Evolutionary conservation across 1,140 invertebrate species (phyloP), one percentile per base, ranked within the genome.

Genomic region (Aphaenogaster ashmeadi): DNA sequence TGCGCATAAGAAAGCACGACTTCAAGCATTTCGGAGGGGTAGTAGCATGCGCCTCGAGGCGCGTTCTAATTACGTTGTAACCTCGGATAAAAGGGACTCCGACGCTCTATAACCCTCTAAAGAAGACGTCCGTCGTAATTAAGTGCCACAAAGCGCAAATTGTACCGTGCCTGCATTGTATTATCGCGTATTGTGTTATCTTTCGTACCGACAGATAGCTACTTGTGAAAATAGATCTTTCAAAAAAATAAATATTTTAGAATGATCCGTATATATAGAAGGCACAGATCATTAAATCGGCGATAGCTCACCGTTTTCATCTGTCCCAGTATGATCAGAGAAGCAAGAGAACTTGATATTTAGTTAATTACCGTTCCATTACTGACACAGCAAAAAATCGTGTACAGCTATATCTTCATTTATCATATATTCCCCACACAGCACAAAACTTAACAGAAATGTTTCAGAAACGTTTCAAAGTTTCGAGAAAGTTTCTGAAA

Each of bases 1-100:
- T 21, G 21, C 84, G 41, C 38, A 67, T 15, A 56, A 87, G 67
- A 62, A 71, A 58, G 33, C 52, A 62, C 21, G 58, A 77, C 54
- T 64, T 7, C 54, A 15, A 60, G 60, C 38, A 72, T 86, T 89
- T 83, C 33, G 47, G 41, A 86, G 52, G 52, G 13, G 13, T 11
- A 56, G 27, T 13, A 27, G 60, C 41, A 50, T 18, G 33, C 15
- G 71, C 88, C 86, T 67, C 27, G 69, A 75, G 90, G 58, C 75
- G 85, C 88, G 91, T 88, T 88, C 91, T 92, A 91, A 93, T 93
- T 93, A 93, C 91, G 77, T 52, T 71, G 67, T 27, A 83, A 66
- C 62, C 54, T 69, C 69, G 75, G 62, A 87, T 86, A 88, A 87
- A 88, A 93, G 74, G 86, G 27, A 38, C 54, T 75, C 74, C 84